These are phyloP conservation scores for Caenorhabditis brenneri DNA, from an alignment of 1,140 invertebrate genomes.

Conservation along the genomic window DNA sequence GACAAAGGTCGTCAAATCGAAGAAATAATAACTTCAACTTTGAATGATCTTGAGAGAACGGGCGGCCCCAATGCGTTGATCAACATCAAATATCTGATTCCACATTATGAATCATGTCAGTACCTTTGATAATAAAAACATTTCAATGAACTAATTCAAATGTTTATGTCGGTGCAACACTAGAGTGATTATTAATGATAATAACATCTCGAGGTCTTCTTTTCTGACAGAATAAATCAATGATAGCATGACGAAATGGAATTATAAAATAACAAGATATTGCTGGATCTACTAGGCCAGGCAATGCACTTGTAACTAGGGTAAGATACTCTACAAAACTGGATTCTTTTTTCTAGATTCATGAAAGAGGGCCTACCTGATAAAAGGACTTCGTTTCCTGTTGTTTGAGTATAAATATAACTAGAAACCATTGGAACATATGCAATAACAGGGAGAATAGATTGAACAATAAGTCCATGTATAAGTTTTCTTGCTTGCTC, in stretches of 20 bases:
- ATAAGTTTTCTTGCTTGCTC: neutral
- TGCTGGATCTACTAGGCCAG: neutral
- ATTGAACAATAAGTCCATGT: neutral
- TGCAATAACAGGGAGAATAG: neutral
- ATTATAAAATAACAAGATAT: neutral
- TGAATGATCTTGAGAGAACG: conserved; percentile 43
- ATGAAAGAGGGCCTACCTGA: neutral
- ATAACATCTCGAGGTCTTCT: neutral
- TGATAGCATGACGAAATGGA: neutral
- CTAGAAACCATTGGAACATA: conserved; percentile 13
- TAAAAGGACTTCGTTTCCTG: neutral
- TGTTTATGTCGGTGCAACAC: neutral
- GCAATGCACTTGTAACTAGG: neutral
- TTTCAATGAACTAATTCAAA: neutral
- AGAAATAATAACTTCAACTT: conserved; percentile 26
- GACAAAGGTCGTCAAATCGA: conserved; percentile 35
- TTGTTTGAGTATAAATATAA: conserved; percentile 1
- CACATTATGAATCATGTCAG: conserved; percentile 45
- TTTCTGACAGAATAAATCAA: neutral
- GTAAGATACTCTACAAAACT: neutral
- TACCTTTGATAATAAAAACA: neutral
- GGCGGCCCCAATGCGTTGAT: conserved; percentile 48
- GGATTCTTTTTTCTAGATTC: neutral
- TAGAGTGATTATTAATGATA: neutral
- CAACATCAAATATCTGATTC: conserved; percentile 51